Base-by-base conservation (phyloP, 1,140 invertebrate genomes). In the Drosophila arawakana region DNA sequence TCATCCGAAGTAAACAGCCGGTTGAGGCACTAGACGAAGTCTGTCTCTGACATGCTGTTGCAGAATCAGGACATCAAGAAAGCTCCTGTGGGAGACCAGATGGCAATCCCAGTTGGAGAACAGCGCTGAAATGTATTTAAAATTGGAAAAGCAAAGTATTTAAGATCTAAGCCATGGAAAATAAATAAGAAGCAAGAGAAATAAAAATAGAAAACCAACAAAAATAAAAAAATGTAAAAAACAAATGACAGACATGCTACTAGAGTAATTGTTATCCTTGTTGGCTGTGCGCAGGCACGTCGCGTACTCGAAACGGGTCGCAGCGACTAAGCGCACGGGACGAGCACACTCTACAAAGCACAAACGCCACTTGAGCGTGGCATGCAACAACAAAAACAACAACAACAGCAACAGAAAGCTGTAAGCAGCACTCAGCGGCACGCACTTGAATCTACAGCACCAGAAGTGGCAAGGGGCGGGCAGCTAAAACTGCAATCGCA, bases 351-450 rank as follows among this genome's bases (percentile, higher is more conserved):
- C 73, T 62, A 81, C 79, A 76, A 76, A 77, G 71, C 83, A 77
- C 79, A 78, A 83, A 63, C 70, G 67, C 76, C 80, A 88, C 83
- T 86, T 86, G 68, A 71, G 54, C 69, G 78, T 60, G 73, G 79
- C 79, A 82, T 67, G 68, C 68, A 74, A n/a, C 46, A 44, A 58
- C 66, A 61, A 46, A 21, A 70, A 37, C 57, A 73, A 10, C 0
- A 41, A 35, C 34, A 59, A 47, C 59, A 61, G 13, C 55, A 57
- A 57, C 25, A 50, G 47, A 70, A 71, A 71, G 76, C 82, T 72
- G 67, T 86, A 86, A 86, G 83, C 83, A 88, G 83, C 83, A 88
- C 83, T 88, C 83, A 88, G 80, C 73, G 80, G 84, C 83, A 86
- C 83, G 84, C 83, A 80, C 83, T 86, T 88, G 66, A 86, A 78